These are phyloP conservation scores for Heterocephalus glaber DNA, from an alignment of 2,113 vertebrate genomes.

Conservation along the genomic window DNA sequence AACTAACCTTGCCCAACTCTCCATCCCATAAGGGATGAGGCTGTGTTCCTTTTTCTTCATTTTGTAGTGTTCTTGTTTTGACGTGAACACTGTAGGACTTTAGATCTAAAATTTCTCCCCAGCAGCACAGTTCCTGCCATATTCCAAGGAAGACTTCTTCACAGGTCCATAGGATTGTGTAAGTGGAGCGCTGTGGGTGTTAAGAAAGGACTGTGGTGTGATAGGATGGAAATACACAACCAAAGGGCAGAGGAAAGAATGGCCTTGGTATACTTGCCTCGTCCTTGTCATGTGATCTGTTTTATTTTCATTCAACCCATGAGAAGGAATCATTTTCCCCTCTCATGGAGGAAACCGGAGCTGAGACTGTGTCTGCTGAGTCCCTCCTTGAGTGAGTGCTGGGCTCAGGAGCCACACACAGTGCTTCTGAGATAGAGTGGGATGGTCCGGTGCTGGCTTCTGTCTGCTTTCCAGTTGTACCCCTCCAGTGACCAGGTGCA, in stretches of 20 bases:
- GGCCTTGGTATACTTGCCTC: background rate
- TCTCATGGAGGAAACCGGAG: background rate
- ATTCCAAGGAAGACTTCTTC: background rate
- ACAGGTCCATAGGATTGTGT: fast-evolving
- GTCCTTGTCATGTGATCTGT: background rate
- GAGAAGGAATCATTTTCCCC: background rate
- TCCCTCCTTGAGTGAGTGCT: background rate
- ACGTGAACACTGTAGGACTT: background rate
- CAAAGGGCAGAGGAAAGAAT: too few relatives aligned
- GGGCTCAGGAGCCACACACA: background rate
- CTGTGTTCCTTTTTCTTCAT: background rate
- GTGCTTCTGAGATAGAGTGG: background rate
- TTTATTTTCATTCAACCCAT: background rate
- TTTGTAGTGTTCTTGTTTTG: background rate
- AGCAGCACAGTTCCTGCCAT: background rate
- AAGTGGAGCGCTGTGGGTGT: background rate
- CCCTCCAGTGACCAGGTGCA: fast-evolving
- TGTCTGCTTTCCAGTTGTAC: background rate
- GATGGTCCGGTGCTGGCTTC: background rate
- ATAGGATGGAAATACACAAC: too few relatives aligned
- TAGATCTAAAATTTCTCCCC: background rate
- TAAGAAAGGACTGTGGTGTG: background rate
- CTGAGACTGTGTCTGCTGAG: too few relatives aligned
- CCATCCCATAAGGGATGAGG: background rate
- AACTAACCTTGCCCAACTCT: background rate